A percentile compares a stretch with the other conserved stretches of the same genome.
These are phyloP conservation scores for Heliornis fulica DNA, from an alignment of 2,113 vertebrate genomes.

Conservation along the genomic window DNA sequence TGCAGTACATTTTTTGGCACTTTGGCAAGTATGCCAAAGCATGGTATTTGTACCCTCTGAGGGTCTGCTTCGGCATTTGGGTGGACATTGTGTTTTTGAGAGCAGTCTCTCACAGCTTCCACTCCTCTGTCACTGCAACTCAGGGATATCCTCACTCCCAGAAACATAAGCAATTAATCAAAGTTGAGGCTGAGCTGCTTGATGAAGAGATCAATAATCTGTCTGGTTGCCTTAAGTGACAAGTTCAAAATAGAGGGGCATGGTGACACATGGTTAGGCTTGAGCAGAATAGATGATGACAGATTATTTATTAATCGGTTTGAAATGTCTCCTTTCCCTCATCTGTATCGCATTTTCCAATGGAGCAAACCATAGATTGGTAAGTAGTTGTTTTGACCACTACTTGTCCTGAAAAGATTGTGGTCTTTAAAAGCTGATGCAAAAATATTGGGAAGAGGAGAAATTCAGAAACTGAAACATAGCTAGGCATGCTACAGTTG, in stretches of 20 bases:
- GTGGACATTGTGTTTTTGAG: not conserved
- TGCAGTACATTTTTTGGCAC: not conserved
- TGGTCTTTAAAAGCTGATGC: not conserved
- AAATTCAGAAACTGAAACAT: not conserved
- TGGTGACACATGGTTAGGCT: not conserved
- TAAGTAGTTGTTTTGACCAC: not conserved
- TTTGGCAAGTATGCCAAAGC: not conserved
- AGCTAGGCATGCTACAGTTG: not conserved
- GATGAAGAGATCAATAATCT: constrained; percentile 20
- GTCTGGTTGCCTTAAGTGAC: not conserved
- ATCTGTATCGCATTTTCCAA: not conserved
- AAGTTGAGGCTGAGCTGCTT: not conserved
- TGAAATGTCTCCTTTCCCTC: not conserved
- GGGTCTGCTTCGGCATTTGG: not conserved
- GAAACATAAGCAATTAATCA: not conserved
- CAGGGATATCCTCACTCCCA: not conserved
- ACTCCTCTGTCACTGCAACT: not conserved
- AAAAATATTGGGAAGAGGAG: not conserved
- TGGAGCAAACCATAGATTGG: not conserved
- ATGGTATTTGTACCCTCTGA: not conserved
- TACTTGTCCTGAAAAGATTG: not conserved
- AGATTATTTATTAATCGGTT: constrained; percentile 16
- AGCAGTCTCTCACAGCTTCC: not conserved
- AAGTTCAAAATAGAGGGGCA: not conserved
- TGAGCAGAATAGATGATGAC: constrained; percentile 24